Evolutionary conservation across 2,888 invertebrate genomes (phyloP).

Genomic region (Trichopoda pennipes): DNA sequence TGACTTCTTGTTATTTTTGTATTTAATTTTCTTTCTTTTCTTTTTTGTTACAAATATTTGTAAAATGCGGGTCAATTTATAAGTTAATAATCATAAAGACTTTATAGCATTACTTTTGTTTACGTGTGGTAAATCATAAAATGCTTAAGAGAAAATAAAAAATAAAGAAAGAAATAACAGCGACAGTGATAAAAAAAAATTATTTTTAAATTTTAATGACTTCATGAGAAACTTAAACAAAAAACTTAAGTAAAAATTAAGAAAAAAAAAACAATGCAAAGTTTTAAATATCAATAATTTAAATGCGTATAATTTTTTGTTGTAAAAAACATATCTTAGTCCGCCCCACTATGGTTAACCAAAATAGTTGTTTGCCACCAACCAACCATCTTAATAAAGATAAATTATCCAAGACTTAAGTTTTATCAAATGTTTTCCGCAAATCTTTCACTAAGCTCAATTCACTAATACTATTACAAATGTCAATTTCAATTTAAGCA

Average conservation of each 20-base stretch:
- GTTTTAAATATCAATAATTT: no score
- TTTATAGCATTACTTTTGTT: conserved; percentile 40
- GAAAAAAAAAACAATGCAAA: no score
- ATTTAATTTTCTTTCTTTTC: not conserved
- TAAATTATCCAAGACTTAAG: not conserved
- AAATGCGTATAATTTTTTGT: no score
- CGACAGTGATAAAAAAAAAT: not conserved
- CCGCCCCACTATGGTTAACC: no score
- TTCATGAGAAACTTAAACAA: no score
- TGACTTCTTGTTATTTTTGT: conserved; percentile 53
- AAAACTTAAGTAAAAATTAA: no score
- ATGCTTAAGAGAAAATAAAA: not conserved
- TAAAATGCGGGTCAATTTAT: conserved; percentile 58
- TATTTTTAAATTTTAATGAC: not conserved
- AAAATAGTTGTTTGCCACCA: not conserved
- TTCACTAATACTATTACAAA: not conserved
- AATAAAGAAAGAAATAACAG: not conserved
- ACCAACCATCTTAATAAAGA: not conserved
- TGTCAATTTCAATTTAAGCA: not conserved
- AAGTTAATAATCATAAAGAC: conserved; percentile 62
- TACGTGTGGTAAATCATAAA: conserved; percentile 23
- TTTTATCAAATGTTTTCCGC: conserved; percentile 3
- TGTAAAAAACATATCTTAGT: no score
- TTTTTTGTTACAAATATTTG: conserved; percentile 14
- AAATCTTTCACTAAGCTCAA: not conserved